Conservation (phyloP, 2,113 vertebrate genomes). For the Aptenodytes forsteri region DNA sequence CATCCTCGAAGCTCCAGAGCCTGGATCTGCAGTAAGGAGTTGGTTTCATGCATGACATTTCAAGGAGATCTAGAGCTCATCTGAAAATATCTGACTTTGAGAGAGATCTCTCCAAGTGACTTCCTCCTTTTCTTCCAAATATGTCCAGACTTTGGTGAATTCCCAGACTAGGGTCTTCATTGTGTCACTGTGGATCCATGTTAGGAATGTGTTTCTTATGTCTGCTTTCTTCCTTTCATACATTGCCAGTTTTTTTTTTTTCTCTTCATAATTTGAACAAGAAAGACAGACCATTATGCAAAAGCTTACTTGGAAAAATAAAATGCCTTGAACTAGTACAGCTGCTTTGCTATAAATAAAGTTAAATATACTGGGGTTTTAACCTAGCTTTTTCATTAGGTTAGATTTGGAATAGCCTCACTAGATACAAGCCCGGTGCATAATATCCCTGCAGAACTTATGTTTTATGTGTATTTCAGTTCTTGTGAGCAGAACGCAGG, state of each 20-base stretch:
- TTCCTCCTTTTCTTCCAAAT: constrained; percentile 39
- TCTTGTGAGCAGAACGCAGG: background rate
- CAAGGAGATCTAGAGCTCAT: background rate
- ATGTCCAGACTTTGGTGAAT: background rate
- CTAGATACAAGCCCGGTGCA: background rate
- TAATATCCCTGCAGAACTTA: background rate
- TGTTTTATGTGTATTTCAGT: background rate
- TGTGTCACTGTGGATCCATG: constrained; percentile 39
- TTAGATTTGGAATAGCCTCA: background rate
- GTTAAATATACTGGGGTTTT: background rate
- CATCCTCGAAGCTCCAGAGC: background rate
- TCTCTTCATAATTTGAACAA: background rate
- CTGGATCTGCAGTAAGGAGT: background rate
- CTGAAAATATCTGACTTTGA: background rate
- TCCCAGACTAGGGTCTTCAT: background rate
- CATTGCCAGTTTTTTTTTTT: background rate
- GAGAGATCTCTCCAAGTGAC: background rate
- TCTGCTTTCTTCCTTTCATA: constrained; percentile 45
- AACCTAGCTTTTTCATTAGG: background rate
- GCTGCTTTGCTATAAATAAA: constrained; percentile 34
- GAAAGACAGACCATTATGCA: background rate
- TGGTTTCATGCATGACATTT: background rate
- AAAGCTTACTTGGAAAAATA: constrained; percentile 33
- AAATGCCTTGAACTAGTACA: constrained; percentile 25
- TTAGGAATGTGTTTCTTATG: constrained; percentile 50